Evolutionary conservation across 2,888 invertebrate genomes (phyloP), one percentile per base, ranked within the genome.

Genomic region (Drosophila planitibia): DNA sequence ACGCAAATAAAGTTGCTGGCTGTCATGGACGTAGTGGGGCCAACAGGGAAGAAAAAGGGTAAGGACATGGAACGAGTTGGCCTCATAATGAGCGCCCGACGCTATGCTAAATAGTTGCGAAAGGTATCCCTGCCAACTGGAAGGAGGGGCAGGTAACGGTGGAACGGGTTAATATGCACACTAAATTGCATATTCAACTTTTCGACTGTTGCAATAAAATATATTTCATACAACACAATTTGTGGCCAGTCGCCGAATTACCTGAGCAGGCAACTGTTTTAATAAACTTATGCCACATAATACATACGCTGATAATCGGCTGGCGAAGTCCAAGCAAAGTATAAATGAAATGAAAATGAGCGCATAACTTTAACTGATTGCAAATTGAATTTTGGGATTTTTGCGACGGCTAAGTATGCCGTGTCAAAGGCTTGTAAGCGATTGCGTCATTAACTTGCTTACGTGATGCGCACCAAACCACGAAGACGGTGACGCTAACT

Each of bases 401-500:
- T 28, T 61, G 54, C 66, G 71, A 53, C 52, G 44, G 30, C 47
- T 62, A 35, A 63, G 58, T 33, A 71, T 85, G 81, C 55, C 85
- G 75, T 81, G 89, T 85, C 89, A 85, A 85, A 85, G 83, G 79
- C 66, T 68, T 76, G 76, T 79, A 83, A 79, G 51, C 86, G 84
- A 83, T 86, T 83, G 76, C 86, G 89, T 86, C 89, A 88, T 89
- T 89, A 85, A 83, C 76, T 86, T 77, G 74, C 84, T 79, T 73
- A 81, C 87, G 85, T 82, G 82, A 54, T 41, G 51, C 35, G 37
- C 12, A 57, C 58, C 55, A 54, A 65, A 54, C 61, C 41, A 53
- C 64, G 51, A 54, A 44, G 60, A 44, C 25, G 57, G 10, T n/a
- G 37, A 51, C 33, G 44, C 39, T 37, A 33, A 52, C 25, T 67